These are phyloP conservation scores for Copsychus sechellarum DNA, from an alignment of 2,113 vertebrate species.

Conservation along the genomic window DNA sequence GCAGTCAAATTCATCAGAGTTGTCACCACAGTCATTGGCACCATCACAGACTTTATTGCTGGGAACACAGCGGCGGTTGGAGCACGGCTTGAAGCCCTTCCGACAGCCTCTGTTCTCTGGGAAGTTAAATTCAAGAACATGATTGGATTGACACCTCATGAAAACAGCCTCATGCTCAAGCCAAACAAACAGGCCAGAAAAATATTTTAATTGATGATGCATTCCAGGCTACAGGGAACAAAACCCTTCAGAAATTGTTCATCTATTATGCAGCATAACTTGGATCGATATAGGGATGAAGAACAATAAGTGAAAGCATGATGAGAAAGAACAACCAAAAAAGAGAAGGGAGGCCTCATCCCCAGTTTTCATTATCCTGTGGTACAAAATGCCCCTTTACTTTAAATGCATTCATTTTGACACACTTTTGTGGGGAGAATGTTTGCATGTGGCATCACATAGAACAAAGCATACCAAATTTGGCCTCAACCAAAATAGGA, in stretches of 20 bases:
- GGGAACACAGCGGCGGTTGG: conserved; percentile 87
- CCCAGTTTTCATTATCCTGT: neutral
- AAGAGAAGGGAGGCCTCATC: neutral
- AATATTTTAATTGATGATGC: neutral
- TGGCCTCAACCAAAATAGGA: neutral
- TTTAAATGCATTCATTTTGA: neutral
- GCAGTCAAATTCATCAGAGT: conserved; percentile 92
- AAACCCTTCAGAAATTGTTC: neutral
- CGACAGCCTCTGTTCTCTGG: conserved; percentile 92
- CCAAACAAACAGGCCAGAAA: neutral
- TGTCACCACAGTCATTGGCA: conserved; percentile 92
- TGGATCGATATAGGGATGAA: neutral
- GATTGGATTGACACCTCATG: neutral
- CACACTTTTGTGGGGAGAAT: neutral
- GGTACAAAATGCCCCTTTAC: neutral
- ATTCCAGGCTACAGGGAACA: neutral
- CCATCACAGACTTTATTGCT: conserved; percentile 89
- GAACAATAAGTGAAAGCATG: neutral
- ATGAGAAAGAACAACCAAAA: neutral
- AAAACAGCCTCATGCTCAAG: neutral
- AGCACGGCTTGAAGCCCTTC: conserved; percentile 87
- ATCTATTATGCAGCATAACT: neutral
- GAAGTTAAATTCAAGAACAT: neutral
- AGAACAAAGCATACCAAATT: neutral
- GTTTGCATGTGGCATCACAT: neutral